Base-by-base conservation (phyloP, 2,888 invertebrate genomes). In the Nomada ferruginata region DNA sequence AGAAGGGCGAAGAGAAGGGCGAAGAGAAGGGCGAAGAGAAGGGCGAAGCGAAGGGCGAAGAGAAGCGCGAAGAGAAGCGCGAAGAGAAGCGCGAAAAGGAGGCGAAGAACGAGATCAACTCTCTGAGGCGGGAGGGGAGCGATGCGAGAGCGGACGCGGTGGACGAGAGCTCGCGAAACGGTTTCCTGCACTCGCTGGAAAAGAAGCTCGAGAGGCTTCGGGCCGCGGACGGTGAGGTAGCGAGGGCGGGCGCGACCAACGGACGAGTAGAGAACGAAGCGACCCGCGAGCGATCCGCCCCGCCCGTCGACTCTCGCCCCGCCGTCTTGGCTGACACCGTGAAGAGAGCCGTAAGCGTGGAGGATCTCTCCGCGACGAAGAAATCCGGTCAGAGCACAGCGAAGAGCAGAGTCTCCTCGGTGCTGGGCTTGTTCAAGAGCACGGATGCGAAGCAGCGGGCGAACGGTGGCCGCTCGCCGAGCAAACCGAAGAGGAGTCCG, bases 391-490 rank as follows among this genome's bases (percentile, higher is more conserved):
- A 87, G 52, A 92, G 90, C 87, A 95, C 95, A 63, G 95, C 95
- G 63, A 96, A 96, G 57, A 96, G 96, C 15, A 96, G 96, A 3
- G 97, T 97, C 0, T 96, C 96, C 91, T 96, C 96, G 89, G 97
- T 97, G 61, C 94, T 97, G 76, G 97, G 97, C 0, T 94, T 97
- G 3, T 97, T 97, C 88, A 96, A 96, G 87, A 97, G 96, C 77
- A 78, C 86, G 57, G 94, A 94, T 61, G 79, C 89, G 29, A 90
- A 89, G 36, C 80, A 87, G 64, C 26, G 59, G 50, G 36, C 84
- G 5, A 87, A 82, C 11, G 86, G 85, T 0, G 72, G 83, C 2
- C 85, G 90, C 29, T 26, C 89, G 63, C 83, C 92, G 13, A 90
- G 90, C 55, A 92, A 93, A 96, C 95, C 92, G 96, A 97, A 93